A percentile compares a stretch with the other conserved stretches of the same genome.
These are phyloP conservation scores for Cyclargus thomasi DNA, from an alignment of 1,140 invertebrate species.

Conservation along the genomic window DNA sequence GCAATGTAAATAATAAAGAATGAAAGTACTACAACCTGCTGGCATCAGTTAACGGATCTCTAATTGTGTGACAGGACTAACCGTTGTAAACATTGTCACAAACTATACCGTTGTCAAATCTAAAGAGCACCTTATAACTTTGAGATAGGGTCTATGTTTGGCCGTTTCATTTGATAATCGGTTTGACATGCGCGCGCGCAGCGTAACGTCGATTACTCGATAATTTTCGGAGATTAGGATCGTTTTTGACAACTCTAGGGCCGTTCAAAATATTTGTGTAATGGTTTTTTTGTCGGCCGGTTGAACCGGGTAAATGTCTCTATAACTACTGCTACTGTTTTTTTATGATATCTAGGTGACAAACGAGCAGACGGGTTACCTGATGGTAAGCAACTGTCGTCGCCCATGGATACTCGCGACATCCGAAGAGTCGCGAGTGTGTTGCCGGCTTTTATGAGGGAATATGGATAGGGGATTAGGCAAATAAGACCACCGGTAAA, in stretches of 20 bases:
- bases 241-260: conserved; percentile 53
- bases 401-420: too few relatives aligned
- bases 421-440: too few relatives aligned
- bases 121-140: conserved; percentile 29
- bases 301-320: neutral
- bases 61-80: conserved; percentile 56
- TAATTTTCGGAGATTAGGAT: conserved; percentile 62
- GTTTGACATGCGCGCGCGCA: conserved; percentile 64
- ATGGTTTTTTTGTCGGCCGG: conserved; percentile 17
- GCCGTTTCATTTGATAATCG: conserved; percentile 41
- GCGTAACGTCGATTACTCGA: conserved; percentile 65
- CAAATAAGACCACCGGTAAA: too few relatives aligned
- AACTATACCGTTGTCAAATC: conserved; percentile 18
- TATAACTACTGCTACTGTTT: neutral
- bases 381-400: too few relatives aligned
- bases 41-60: conserved; percentile 20
- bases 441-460: too few relatives aligned
- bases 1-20: too few relatives aligned
- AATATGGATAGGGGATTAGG: too few relatives aligned
- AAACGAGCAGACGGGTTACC: too few relatives aligned
- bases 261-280: conserved; percentile 14
- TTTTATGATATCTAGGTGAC: too few relatives aligned
- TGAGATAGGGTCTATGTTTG: conserved; percentile 27
- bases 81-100: conserved; percentile 54
- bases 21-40: too few relatives aligned